Conservation (phyloP, 2,113 vertebrate species). For the Eupsittula cactorum region DNA sequence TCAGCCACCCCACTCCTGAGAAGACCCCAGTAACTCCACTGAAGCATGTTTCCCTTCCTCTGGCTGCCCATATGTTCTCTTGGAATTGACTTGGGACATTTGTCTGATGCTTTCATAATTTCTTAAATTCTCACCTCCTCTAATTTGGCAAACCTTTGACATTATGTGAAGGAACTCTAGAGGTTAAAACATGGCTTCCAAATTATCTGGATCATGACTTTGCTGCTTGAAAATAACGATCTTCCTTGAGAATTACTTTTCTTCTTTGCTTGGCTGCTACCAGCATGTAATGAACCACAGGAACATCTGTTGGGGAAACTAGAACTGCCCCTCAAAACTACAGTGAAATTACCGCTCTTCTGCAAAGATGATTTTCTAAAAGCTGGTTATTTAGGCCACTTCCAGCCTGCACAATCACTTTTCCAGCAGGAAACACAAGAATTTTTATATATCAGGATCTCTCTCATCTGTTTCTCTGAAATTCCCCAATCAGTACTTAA, state of each 20-base stretch:
- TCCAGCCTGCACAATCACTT: neutral
- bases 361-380: neutral
- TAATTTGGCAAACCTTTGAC: neutral
- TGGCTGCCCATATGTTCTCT: neutral
- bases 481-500: slow-evolving; percentile 26
- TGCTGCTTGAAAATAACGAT: neutral
- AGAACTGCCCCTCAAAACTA: neutral
- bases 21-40: neutral
- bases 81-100: neutral
- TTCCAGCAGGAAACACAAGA: neutral
- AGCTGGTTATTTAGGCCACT: neutral
- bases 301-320: neutral
- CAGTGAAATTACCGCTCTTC: neutral
- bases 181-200: neutral
- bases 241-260: neutral
- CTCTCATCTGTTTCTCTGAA: slow-evolving; percentile 18
- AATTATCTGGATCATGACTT: neutral
- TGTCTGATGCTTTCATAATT: neutral
- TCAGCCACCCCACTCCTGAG: neutral
- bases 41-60: neutral
- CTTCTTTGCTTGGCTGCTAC: neutral
- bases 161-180: neutral
- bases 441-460: slow-evolving; percentile 1
- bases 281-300: neutral
- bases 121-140: neutral